A percentile compares a stretch with the other conserved stretches of the same genome.
These are phyloP conservation scores for Hydrotaea cyrtoneurina DNA, from an alignment of 2,888 invertebrate species.

Conservation along the genomic window DNA sequence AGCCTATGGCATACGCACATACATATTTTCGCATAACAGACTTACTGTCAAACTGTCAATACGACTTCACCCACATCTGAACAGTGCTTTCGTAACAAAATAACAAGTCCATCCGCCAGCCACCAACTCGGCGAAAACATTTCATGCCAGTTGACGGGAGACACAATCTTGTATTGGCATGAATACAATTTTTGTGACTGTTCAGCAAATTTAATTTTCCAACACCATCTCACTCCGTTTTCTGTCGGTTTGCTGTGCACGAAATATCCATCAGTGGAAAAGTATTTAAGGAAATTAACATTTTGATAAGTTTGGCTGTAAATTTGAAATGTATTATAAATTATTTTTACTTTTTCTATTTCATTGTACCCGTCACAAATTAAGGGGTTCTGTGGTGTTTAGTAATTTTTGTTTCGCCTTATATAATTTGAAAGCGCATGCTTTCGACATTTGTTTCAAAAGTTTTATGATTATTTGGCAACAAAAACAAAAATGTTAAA, in stretches of 20 bases:
- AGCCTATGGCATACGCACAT: neutral
- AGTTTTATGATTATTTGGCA: neutral
- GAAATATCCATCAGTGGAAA: conserved; percentile 22
- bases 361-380: neutral
- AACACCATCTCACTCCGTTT: neutral
- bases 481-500: no score
- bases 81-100: no score
- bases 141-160: neutral
- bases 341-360: neutral
- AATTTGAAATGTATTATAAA: conserved; percentile 12
- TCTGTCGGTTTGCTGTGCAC: neutral
- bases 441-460: conserved; percentile 7
- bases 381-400: neutral
- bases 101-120: no score
- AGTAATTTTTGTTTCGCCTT: neutral
- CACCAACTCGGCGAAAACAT: neutral
- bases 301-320: conserved; percentile 19
- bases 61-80: neutral
- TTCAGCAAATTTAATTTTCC: conserved; percentile 7
- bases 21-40: neutral
- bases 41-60: neutral
- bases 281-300: conserved; percentile 36
- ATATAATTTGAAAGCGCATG: neutral
- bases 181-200: conserved; percentile 4
- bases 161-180: neutral